phyloP scores from a whole-genome alignment of 1,140 invertebrate species.

The Eufriesea mexicana region DNA sequence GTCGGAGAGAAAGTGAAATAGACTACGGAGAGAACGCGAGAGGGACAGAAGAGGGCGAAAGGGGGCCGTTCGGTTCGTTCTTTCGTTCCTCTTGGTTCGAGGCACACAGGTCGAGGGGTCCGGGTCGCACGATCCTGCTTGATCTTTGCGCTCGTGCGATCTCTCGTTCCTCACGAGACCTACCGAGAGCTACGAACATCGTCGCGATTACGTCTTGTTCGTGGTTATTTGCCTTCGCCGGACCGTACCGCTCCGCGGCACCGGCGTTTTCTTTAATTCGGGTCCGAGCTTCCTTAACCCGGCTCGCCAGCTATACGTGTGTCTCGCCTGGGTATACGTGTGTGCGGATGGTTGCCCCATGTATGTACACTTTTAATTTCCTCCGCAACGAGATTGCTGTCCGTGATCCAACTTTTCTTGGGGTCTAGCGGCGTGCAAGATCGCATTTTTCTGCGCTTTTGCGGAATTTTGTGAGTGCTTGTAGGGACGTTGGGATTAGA shows the following conservation, averaged over 20 bases:
- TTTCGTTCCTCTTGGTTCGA: conserved; percentile 56
- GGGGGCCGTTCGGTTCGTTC: conserved; percentile 44
- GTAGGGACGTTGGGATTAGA: no score
- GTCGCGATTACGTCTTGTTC: conserved; percentile 61
- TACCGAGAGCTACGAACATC: conserved; percentile 75
- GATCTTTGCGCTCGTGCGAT: conserved; percentile 82
- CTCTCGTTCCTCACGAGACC: conserved; percentile 74
- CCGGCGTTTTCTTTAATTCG: neutral
- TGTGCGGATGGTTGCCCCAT: no score
- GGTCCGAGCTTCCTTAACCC: no score
- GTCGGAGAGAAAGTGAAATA: conserved; percentile 47
- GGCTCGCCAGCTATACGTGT: no score
- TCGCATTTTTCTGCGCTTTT: no score
- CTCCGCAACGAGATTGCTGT: no score
- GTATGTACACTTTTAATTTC: no score
- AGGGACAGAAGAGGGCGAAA: conserved; percentile 49
- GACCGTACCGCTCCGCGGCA: neutral
- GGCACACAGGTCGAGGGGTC: conserved; percentile 78
- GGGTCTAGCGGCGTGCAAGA: no score
- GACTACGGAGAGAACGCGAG: conserved; percentile 45
- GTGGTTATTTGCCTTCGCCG: conserved; percentile 3
- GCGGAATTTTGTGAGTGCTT: no score
- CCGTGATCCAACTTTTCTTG: no score
- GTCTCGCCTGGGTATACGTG: no score
- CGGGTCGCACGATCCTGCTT: conserved; percentile 82